Percentiles rank a stretch among this genome's conserved stretches.
These are phyloP conservation scores for Brachycybe producta DNA, from an alignment of 2,888 invertebrate genomes.

Conservation along the genomic window DNA sequence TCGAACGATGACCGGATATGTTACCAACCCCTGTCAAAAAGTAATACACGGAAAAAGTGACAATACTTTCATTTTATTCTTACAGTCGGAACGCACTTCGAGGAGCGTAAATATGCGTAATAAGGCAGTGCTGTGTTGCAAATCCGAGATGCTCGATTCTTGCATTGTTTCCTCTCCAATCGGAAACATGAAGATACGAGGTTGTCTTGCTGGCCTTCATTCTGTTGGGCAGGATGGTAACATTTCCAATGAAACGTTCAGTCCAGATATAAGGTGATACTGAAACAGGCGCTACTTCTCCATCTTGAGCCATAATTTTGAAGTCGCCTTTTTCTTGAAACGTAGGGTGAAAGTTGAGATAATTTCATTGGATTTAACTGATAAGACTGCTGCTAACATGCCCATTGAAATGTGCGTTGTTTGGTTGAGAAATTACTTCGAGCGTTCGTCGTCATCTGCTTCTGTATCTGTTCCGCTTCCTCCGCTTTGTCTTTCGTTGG, in stretches of 20 bases:
- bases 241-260: constrained; percentile 8
- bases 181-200: constrained; percentile 2
- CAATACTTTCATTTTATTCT: too few species aligned
- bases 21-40: too few species aligned
- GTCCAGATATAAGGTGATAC: neutral
- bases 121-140: too few species aligned
- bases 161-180: constrained; percentile 3
- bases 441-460: neutral
- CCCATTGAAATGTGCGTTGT: neutral
- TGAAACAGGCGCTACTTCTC: neutral
- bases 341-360: neutral
- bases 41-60: too few species aligned
- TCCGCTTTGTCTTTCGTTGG: constrained; percentile 5
- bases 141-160: too few species aligned
- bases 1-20: too few species aligned
- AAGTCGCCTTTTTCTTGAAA: neutral
- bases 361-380: neutral
- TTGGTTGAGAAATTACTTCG: constrained; percentile 13
- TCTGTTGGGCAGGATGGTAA: constrained; percentile 6
- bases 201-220: constrained; percentile 11
- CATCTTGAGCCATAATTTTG: too few species aligned
- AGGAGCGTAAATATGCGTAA: too few species aligned
- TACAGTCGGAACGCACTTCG: too few species aligned
- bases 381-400: neutral
- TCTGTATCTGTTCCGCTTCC: neutral